Conservation (phyloP, 2,888 invertebrate genomes). For the Cheilosia impressa region DNA sequence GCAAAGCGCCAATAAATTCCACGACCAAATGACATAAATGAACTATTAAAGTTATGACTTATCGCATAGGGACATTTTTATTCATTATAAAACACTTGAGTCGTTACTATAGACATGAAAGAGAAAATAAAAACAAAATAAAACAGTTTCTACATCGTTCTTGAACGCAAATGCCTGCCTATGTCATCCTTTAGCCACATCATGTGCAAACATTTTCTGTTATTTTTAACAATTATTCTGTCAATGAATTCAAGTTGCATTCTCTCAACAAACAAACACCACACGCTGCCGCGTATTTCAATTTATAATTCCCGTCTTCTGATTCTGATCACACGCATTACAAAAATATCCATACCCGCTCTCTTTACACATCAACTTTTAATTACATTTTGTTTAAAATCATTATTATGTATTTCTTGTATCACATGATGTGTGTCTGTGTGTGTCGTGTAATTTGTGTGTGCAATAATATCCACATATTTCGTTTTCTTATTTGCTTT, state of each 20-base stretch:
- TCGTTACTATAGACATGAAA: background rate
- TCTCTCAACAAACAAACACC: background rate
- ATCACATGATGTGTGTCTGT: constrained; percentile 67
- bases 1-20: background rate
- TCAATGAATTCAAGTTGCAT: background rate
- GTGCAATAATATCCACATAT: constrained; percentile 70
- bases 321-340: constrained; percentile 42
- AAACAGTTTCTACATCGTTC: background rate
- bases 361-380: constrained; percentile 51
- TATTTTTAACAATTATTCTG: constrained; percentile 9
- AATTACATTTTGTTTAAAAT: constrained; percentile 44
- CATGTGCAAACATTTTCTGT: constrained; percentile 12
- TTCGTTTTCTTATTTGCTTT: constrained; percentile 35
- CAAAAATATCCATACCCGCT: constrained; percentile 55
- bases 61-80: constrained; percentile 15
- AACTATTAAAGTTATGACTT: background rate
- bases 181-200: constrained; percentile 27
- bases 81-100: background rate
- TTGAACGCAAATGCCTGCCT: constrained; percentile 27
- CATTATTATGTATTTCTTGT: constrained; percentile 40
- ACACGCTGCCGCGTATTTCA: background rate
- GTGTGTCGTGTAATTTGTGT: constrained; percentile 32
- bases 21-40: background rate
- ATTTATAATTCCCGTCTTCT: constrained; percentile 13
- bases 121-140: background rate